Base-by-base conservation (phyloP, 2,797 vertebrate genomes). In the Chaetodon trifasciatus region DNA sequence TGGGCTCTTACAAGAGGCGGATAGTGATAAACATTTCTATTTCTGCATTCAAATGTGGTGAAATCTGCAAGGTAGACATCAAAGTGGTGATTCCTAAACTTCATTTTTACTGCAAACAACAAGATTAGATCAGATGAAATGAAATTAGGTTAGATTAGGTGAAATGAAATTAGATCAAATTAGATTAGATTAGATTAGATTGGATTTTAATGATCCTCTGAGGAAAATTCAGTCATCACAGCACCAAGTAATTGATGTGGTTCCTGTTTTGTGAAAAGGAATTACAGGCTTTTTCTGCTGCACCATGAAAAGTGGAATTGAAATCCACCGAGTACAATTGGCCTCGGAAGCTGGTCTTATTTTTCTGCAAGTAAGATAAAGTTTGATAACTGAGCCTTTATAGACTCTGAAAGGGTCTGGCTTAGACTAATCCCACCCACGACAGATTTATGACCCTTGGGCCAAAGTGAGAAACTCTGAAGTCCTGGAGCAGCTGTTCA, bases 371-470 rank as follows among this genome's bases (percentile, higher is more conserved):
- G 74, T 76, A 73, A 86, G 79, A 91, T 85, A 82, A 89, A 87
- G 85, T 88, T 86, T 83, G 84, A 91, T 89, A 91, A 86, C 62
- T 37, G 16, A 75, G 68, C 71, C 74, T 87, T 90, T 90, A 89
- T 81, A 82, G 62, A 84, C 82, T 87, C 56, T 88, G 76, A 88
- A 86, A 87, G 72, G 60, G 76, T 88, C 57, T 78, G 60, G 80
- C 82, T 76, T 82, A 78, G 81, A 85, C 81, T 91, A 89, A 91
- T 90, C 82, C 84, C 74, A 63, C 62, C 65, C 23, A 39, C 24
- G 58, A 87, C 84, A 90, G 86, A 90, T 72, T 86, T 86, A 88
- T 86, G 85, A 89, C 79, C 84, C 84, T 42, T 21, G 58, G 83
- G 80, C 74, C 69, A 70, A 35, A 77, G 78, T 69, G 76, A 86